phyloP scores from a whole-genome alignment of 2,113 vertebrate species.

The Promerops cafer region DNA sequence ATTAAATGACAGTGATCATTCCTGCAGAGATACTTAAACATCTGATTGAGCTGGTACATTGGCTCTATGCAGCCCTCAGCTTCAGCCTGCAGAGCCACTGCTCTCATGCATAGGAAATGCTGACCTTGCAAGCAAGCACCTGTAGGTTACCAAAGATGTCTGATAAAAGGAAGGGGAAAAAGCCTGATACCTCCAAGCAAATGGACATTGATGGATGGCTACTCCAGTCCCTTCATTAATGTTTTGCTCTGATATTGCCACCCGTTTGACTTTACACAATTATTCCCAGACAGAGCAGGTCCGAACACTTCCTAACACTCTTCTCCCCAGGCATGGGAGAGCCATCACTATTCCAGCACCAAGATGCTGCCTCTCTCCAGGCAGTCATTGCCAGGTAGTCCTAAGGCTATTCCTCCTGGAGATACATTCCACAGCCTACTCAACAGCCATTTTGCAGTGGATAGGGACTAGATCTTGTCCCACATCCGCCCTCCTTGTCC shows the following conservation, averaged over 20 bases:
- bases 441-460: not conserved
- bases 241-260: not conserved
- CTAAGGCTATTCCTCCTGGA: not conserved
- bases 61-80: not conserved
- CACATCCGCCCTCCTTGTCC: not conserved
- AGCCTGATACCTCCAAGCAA: not conserved
- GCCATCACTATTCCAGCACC: not conserved
- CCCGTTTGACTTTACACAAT: not conserved
- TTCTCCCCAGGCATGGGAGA: not conserved
- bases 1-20: conserved; percentile 36
- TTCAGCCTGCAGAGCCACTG: not conserved
- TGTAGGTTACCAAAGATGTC: not conserved
- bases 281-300: not conserved
- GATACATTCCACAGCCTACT: not conserved
- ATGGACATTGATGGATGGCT: not conserved
- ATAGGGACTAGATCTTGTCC: not conserved
- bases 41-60: not conserved
- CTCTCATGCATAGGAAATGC: not conserved
- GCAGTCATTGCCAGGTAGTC: not conserved
- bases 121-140: conserved; percentile 20
- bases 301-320: not conserved
- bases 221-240: not conserved
- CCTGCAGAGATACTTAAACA: conserved; percentile 32
- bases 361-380: not conserved
- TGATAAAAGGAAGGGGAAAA: not conserved